Percentiles rank a stretch among this genome's conserved stretches.
Conservation (phyloP, 2,797 vertebrate genomes). For the Tapirus indicus region DNA sequence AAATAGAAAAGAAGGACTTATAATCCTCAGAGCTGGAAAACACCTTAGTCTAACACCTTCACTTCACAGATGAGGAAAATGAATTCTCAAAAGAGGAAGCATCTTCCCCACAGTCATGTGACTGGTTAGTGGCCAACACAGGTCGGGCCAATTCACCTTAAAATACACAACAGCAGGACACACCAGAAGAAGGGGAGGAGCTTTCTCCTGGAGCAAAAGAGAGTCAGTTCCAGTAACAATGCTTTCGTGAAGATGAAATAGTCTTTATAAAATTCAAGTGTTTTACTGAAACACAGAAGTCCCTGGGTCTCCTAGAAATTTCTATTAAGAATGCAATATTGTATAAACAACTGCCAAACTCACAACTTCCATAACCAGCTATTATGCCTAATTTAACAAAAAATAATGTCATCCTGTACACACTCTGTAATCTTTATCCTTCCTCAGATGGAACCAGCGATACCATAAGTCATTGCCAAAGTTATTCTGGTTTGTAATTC, state of each 20-base stretch:
- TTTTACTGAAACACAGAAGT: background rate
- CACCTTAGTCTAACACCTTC: background rate
- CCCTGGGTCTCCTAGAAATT: constrained; percentile 5
- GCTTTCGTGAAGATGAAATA: background rate
- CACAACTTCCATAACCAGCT: background rate
- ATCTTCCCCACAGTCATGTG: background rate
- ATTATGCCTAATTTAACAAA: constrained; percentile 6
- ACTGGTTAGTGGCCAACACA: background rate
- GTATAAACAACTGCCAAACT: background rate
- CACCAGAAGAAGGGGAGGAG: background rate
- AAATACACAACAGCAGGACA: background rate
- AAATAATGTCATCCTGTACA: background rate
- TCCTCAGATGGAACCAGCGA: background rate
- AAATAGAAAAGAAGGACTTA: constrained; percentile 15
- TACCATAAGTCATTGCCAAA: background rate
- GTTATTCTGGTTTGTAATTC: background rate
- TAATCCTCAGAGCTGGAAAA: constrained; percentile 10
- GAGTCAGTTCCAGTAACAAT: background rate
- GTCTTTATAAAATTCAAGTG: background rate
- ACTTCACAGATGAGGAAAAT: constrained; percentile 35
- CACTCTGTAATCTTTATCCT: background rate
- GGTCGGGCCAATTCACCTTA: background rate
- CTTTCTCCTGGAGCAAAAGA: background rate
- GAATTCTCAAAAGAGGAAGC: constrained; percentile 27
- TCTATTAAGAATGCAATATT: background rate